Conservation (phyloP, 2,888 invertebrate species). For the Philopedon plagiatum region DNA sequence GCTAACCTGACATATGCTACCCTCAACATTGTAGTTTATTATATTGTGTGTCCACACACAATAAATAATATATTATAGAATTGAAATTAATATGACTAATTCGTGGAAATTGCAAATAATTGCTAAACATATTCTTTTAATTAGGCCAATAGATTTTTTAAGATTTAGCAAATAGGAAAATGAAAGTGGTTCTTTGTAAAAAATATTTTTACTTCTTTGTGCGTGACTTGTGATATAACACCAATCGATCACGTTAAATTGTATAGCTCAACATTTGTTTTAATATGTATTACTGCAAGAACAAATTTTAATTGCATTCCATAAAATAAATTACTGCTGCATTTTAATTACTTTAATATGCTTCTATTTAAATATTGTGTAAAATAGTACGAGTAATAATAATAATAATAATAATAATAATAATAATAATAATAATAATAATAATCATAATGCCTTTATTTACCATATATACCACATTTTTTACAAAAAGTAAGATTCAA, state of each 20-base stretch:
- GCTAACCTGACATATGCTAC: too few relatives aligned
- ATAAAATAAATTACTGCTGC: not conserved
- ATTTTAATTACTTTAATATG: not conserved
- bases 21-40: too few relatives aligned
- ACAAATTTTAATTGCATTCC: slow-evolving; percentile 5
- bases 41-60: too few relatives aligned
- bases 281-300: not conserved
- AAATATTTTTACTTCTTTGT: slow-evolving; percentile 5
- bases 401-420: too few relatives aligned
- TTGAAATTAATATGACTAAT: too few relatives aligned
- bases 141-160: not conserved
- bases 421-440: too few relatives aligned
- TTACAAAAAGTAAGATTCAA: too few relatives aligned
- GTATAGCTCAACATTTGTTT: not conserved
- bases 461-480: too few relatives aligned
- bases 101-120: too few relatives aligned
- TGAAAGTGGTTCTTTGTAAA: not conserved
- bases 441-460: too few relatives aligned
- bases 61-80: too few relatives aligned
- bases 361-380: not conserved
- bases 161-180: not conserved
- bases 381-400: not conserved
- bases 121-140: too few relatives aligned
- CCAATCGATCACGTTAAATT: not conserved
- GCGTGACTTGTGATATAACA: slow-evolving; percentile 16